Percentiles rank a stretch among this genome's conserved stretches.
phyloP scores from a whole-genome alignment of 2,113 vertebrate species.

The Corythornis vintsioides region DNA sequence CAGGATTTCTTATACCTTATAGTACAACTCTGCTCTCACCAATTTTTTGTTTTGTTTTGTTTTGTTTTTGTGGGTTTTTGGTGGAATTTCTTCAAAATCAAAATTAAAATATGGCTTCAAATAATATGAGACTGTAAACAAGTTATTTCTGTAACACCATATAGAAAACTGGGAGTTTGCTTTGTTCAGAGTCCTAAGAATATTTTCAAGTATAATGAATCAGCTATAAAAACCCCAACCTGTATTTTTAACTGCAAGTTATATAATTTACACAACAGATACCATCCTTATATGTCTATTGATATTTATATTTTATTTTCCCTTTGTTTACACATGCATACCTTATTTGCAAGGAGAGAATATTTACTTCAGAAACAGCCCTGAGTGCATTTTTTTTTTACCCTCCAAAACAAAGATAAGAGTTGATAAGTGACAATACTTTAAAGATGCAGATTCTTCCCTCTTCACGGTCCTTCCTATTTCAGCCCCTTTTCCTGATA shows the following conservation, averaged over 20 bases:
- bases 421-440: background rate
- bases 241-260: background rate
- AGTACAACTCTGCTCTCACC: background rate
- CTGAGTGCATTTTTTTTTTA: background rate
- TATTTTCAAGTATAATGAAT: background rate
- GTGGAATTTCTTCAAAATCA: background rate
- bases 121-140: background rate
- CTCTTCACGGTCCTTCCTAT: background rate
- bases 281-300: accelerated
- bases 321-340: accelerated
- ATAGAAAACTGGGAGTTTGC: background rate
- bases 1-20: background rate
- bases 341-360: background rate
- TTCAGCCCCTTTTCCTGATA: background rate
- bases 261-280: background rate
- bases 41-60: background rate
- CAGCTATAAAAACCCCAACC: accelerated
- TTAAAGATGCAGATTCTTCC: background rate
- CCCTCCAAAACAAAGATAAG: background rate
- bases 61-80: background rate
- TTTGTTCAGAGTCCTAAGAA: background rate
- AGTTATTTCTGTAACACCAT: background rate
- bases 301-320: background rate
- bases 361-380: background rate
- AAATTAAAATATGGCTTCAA: background rate